These are phyloP conservation scores for Nemurella pictetii DNA, from an alignment of 2,888 invertebrate species.

Conservation along the genomic window DNA sequence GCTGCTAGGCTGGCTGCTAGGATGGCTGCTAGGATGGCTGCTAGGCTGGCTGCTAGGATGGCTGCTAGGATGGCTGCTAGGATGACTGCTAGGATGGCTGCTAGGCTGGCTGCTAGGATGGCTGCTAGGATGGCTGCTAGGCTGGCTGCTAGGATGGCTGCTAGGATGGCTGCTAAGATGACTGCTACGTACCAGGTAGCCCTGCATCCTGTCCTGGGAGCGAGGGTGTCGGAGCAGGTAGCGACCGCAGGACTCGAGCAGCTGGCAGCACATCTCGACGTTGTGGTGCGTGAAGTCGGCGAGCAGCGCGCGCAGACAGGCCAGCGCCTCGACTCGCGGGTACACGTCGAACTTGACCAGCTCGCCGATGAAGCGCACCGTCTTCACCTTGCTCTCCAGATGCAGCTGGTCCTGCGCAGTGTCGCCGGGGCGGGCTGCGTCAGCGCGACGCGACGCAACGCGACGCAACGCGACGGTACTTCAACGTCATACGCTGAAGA, in stretches of 20 bases:
- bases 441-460: too few relatives aligned
- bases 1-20: too few relatives aligned
- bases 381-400: conserved; percentile 77
- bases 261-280: conserved; percentile 97
- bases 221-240: conserved; percentile 89
- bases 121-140: too few relatives aligned
- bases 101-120: too few relatives aligned
- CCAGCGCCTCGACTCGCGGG: conserved; percentile 88
- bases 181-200: conserved; percentile 66
- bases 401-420: conserved; percentile 59
- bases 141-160: too few relatives aligned
- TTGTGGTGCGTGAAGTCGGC: conserved; percentile 93
- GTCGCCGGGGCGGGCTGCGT: conserved; percentile 50
- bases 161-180: too few relatives aligned
- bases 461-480: too few relatives aligned
- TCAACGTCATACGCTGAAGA: too few relatives aligned
- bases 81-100: too few relatives aligned
- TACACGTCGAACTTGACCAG: conserved; percentile 92
- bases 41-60: too few relatives aligned
- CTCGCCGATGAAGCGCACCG: conserved; percentile 93
- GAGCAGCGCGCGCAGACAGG: conserved; percentile 87
- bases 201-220: conserved; percentile 88
- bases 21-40: too few relatives aligned
- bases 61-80: too few relatives aligned
- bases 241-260: conserved; percentile 91